A percentile compares a stretch with the other conserved stretches of the same genome.
phyloP scores from a whole-genome alignment of 2,797 vertebrate genomes.

The Lepus oiostolus region DNA sequence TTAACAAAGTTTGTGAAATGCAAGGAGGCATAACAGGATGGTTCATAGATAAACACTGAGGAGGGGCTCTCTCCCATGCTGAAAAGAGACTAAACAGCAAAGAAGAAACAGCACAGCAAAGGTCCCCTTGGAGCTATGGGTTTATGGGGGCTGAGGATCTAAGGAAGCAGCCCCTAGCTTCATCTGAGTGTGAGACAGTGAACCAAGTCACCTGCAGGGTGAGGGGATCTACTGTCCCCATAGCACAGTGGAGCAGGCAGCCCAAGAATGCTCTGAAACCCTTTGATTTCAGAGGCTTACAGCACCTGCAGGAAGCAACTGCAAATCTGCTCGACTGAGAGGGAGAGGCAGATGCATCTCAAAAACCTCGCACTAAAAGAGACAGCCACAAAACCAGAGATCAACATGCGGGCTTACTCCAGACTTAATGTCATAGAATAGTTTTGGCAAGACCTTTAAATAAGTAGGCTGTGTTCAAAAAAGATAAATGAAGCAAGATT shows the following conservation, averaged over 20 bases:
- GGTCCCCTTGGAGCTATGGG: background rate
- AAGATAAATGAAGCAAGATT: conserved; percentile 9
- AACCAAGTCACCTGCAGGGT: background rate
- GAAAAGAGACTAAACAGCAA: background rate
- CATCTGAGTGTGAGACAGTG: background rate
- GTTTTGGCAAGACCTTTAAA: conserved; percentile 15
- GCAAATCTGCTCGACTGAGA: background rate
- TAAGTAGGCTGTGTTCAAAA: background rate
- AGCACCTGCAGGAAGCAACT: background rate
- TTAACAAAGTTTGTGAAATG: background rate
- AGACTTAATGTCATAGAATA: background rate
- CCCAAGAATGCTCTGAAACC: background rate
- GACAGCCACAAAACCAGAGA: background rate
- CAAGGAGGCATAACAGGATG: background rate
- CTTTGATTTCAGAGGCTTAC: background rate
- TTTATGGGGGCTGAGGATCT: background rate
- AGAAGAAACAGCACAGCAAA: too few species aligned
- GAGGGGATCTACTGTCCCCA: background rate
- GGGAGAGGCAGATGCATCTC: background rate
- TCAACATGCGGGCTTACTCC: background rate
- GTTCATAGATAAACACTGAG: background rate
- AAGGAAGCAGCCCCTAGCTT: background rate
- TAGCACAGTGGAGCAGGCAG: background rate
- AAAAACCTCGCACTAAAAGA: background rate
- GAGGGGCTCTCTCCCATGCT: background rate